These are phyloP conservation scores for Gryon sp. DNA, from an alignment of 1,140 invertebrate species.

Conservation along the genomic window DNA sequence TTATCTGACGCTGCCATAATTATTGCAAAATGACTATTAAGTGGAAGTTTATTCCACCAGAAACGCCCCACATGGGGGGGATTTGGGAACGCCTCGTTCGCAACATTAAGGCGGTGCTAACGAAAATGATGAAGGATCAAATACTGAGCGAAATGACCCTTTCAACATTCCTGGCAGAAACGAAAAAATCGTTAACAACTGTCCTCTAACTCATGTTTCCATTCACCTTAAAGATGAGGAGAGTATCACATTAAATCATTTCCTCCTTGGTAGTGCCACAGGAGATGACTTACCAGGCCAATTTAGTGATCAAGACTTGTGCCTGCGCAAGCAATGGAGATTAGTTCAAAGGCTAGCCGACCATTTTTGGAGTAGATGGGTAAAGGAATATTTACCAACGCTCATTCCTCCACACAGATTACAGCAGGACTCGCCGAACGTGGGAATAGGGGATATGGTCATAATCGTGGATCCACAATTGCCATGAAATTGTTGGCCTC, in stretches of 20 bases:
- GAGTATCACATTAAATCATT: neutral
- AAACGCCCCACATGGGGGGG: constrained; percentile 7
- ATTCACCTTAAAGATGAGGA: neutral
- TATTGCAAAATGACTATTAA: neutral
- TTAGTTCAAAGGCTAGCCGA: neutral
- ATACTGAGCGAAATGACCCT: neutral
- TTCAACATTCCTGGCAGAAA: no score
- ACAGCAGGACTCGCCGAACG: no score
- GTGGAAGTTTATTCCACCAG: constrained; percentile 8
- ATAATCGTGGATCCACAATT: no score
- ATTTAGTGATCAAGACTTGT: neutral
- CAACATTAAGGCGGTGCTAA: neutral
- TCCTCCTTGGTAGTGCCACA: neutral
- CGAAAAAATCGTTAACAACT: neutral
- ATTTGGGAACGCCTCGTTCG: neutral
- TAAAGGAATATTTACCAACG: neutral
- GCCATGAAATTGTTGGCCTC: no score
- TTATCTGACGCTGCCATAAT: neutral
- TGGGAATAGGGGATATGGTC: no score
- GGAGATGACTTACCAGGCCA: neutral
- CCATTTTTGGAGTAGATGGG: neutral
- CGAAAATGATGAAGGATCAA: neutral
- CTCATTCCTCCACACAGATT: no score
- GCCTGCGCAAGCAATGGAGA: neutral
- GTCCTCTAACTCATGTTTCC: neutral